These are phyloP conservation scores for Parnassius apollo DNA, from an alignment of 2,888 invertebrate species.

Conservation along the genomic window DNA sequence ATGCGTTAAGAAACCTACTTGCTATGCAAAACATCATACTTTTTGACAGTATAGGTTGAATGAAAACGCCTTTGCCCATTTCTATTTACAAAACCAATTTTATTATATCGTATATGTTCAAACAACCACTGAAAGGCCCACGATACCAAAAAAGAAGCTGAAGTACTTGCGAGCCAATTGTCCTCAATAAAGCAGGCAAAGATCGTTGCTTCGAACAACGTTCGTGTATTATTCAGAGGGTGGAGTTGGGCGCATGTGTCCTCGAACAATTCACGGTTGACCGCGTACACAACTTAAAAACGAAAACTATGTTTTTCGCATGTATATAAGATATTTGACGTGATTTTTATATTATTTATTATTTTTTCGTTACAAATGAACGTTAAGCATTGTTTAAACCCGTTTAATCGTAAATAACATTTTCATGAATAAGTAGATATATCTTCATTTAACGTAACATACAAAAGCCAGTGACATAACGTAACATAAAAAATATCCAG, in stretches of 20 bases:
- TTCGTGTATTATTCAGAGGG: slow-evolving; percentile 70
- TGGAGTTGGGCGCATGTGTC: slow-evolving; percentile 61
- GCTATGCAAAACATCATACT: slow-evolving; percentile 32
- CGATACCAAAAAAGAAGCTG: slow-evolving; percentile 40
- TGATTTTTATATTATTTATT: background rate
- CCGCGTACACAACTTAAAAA: slow-evolving; percentile 36
- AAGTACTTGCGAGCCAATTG: slow-evolving; percentile 58
- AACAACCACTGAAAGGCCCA: slow-evolving; percentile 37
- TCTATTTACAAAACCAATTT: slow-evolving; percentile 26
- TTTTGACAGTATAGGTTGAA: slow-evolving; percentile 27
- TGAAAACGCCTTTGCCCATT: slow-evolving; percentile 37
- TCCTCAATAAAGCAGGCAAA: slow-evolving; percentile 62
- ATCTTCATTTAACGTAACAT: too few relatives aligned
- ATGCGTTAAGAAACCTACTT: slow-evolving; percentile 42
- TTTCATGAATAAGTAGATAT: too few relatives aligned
- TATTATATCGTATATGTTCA: slow-evolving; percentile 31
- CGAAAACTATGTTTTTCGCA: slow-evolving; percentile 41
- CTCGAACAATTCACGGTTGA: slow-evolving; percentile 54
- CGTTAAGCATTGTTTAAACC: too few relatives aligned
- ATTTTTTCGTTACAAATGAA: background rate
- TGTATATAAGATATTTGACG: slow-evolving; percentile 24
- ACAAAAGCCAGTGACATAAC: too few relatives aligned
- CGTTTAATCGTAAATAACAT: too few relatives aligned
- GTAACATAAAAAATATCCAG: too few relatives aligned
- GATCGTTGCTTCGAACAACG: slow-evolving; percentile 56